phyloP scores from a whole-genome alignment of 2,113 vertebrate species.

The Pavo muticus region DNA sequence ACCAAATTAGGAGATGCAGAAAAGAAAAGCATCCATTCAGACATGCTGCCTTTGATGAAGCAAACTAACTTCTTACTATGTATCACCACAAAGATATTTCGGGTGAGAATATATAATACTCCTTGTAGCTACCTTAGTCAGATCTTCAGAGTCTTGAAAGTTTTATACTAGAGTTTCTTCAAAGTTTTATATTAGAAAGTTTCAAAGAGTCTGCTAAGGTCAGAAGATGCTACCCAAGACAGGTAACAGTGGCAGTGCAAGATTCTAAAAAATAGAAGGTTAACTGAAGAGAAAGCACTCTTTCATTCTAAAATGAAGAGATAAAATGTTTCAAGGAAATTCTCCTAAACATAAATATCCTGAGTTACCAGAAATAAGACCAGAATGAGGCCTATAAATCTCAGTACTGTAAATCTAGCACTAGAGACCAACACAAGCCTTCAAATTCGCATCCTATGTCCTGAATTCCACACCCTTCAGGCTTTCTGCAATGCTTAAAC shows the following conservation, averaged over 20 bases:
- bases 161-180: not conserved
- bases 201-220: not conserved
- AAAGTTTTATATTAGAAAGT: not conserved
- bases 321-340: not conserved
- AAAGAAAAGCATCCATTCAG: not conserved
- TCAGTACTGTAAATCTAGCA: not conserved
- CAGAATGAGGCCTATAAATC: not conserved
- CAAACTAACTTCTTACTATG: not conserved
- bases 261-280: not conserved
- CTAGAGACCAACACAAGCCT: not conserved
- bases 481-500: not conserved
- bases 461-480: not conserved
- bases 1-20: not conserved
- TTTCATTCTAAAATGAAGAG: too few relatives aligned
- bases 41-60: not conserved
- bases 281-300: not conserved
- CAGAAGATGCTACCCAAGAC: not conserved
- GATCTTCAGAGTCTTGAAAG: not conserved
- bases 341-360: not conserved
- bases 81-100: not conserved
- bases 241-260: not conserved
- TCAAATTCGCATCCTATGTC: not conserved
- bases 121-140: not conserved
- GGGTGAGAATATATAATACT: not conserved
- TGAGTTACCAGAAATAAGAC: not conserved